Conservation (phyloP, 2,113 vertebrate species). For the Pyrgilauda ruficollis region DNA sequence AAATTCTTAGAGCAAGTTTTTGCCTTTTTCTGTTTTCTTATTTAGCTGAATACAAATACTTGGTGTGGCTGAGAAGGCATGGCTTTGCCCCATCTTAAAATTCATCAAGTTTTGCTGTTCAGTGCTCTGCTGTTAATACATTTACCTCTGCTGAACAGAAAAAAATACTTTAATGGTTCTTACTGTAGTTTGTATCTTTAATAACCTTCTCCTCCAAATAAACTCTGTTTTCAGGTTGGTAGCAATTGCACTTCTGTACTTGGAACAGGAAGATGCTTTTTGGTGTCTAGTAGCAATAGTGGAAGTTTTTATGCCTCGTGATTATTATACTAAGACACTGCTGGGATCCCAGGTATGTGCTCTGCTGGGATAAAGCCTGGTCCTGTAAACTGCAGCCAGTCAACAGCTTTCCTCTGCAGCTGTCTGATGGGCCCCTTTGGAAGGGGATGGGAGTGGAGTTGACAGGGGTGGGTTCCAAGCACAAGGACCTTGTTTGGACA, state of each 20-base stretch:
- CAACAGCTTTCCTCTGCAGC: neutral
- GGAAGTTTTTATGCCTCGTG: conserved; percentile 96
- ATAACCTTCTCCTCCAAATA: neutral
- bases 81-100: neutral
- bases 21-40: neutral
- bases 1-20: neutral
- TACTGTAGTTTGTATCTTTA: neutral
- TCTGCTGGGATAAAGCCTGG: neutral
- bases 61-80: neutral
- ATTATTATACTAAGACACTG: conserved; percentile 98
- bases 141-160: neutral
- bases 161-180: neutral
- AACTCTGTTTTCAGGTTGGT: conserved; percentile 76
- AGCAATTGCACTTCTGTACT: conserved; percentile 92
- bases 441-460: neutral
- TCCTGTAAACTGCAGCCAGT: neutral
- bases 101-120: neutral
- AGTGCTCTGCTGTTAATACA: neutral
- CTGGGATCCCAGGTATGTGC: conserved; percentile 92
- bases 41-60: neutral
- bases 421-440: neutral
- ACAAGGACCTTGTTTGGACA: neutral
- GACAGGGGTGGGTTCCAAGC: neutral
- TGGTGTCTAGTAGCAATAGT: conserved; percentile 95
- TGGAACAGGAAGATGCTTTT: conserved; percentile 98